Evolutionary conservation across 2,113 vertebrate genomes (phyloP), one percentile per base, ranked within the genome.

Genomic region (Atrichornis clamosus): DNA sequence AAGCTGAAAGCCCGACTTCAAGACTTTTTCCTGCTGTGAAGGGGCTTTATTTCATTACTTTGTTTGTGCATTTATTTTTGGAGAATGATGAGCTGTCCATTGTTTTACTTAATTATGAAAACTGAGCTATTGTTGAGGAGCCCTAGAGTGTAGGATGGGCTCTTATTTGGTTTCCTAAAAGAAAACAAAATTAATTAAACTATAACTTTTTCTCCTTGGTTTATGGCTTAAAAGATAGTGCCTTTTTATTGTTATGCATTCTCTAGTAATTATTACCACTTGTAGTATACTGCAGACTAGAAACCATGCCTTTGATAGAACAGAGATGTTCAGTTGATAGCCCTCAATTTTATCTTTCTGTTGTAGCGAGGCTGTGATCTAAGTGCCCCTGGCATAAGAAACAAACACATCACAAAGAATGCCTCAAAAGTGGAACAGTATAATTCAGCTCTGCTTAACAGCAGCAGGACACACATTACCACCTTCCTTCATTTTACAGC

Each of bases 41-140:
- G 16, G 35, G 28, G 13, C 68, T 94, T 96, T 95, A 85, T 94
- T 95, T 95, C 63, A 93, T 93, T 96, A 94, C 12, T 76, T 85
- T 88, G 60, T 87, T 95, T 89, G 90, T 74, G 60, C 52, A 59
- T 95, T 96, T 96, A 96, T 96, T 97, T 97, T 95, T 95, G 82
- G 92, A 88, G 58, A 90, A 79, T 76, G 75, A 96, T 93, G 92
- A 95, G 52, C 72, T 83, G 35, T 84, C 92, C 59, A 90, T 95
- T 96, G 94, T 96, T 91, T 83, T 67, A 88, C 35, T 95, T 92
- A 52, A 83, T 94, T 95, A 93, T 74, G 55, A 86, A 88, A 90
- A 84, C 63, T 26, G 58, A 91, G 44, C 75, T 80, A 80, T 94
- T 88, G 59, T 91, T 83, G 60, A 89, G 72, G 42, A 86, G 85